phyloP scores from a whole-genome alignment of 2,797 vertebrate species.

The Chiroxiphia lanceolata region DNA sequence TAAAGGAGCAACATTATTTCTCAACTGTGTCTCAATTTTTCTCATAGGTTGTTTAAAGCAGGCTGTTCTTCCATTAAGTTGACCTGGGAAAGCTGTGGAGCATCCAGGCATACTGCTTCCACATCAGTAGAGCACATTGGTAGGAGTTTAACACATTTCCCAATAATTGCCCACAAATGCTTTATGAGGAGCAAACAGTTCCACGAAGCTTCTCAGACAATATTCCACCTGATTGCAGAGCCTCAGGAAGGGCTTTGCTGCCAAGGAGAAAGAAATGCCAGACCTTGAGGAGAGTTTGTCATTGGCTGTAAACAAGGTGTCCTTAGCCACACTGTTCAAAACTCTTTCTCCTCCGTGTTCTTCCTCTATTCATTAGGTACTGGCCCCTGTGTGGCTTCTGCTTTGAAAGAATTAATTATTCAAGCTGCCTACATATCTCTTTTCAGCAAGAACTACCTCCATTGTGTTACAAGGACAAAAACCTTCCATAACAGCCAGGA shows the following conservation, averaged over 20 bases:
- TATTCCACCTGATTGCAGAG: background rate
- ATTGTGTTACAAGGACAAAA: slow-evolving; percentile 25
- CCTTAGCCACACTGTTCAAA: background rate
- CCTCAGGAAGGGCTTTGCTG: background rate
- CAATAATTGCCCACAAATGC: background rate
- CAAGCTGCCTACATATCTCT: background rate
- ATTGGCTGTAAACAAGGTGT: background rate
- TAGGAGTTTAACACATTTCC: slow-evolving; percentile 20
- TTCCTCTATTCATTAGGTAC: background rate
- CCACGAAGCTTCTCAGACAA: background rate
- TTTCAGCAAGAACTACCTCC: background rate
- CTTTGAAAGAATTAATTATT: slow-evolving; percentile 36
- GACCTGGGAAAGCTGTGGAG: background rate
- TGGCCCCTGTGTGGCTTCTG: background rate
- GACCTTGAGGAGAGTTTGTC: background rate
- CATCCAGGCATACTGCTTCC: background rate
- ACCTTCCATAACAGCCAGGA: background rate
- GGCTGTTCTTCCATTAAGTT: background rate
- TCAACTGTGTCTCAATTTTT: background rate
- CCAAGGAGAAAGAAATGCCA: background rate
- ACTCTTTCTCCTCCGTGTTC: background rate
- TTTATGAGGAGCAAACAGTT: slow-evolving; percentile 35
- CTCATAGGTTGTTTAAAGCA: background rate
- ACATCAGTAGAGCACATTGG: background rate
- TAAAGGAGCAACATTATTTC: background rate